Conservation (phyloP, 2,113 vertebrate genomes). For the Otus sunia region DNA sequence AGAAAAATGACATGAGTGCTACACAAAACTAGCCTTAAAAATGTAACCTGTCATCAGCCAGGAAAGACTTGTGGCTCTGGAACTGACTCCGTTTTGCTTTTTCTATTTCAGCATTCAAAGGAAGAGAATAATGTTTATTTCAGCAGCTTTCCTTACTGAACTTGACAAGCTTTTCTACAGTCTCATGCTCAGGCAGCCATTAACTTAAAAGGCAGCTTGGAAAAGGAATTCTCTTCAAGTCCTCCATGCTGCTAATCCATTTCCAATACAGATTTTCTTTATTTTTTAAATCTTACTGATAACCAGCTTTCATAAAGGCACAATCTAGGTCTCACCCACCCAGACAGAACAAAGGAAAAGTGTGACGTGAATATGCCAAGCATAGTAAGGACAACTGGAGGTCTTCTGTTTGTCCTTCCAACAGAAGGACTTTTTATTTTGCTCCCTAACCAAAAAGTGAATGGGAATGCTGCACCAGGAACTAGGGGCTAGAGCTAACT, state of each 20-base stretch:
- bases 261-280: neutral
- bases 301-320: neutral
- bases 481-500: neutral
- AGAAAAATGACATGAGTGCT: neutral
- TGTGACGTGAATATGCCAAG: neutral
- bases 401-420: neutral
- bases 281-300: neutral
- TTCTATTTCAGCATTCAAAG: neutral
- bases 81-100: neutral
- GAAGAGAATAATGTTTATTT: neutral
- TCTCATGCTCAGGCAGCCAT: neutral
- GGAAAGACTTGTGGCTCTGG: neutral
- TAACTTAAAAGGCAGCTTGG: neutral
- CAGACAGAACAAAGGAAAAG: neutral
- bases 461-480: neutral
- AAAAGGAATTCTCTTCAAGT: neutral
- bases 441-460: neutral
- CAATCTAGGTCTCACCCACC: neutral
- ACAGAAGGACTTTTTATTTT: neutral
- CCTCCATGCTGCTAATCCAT: neutral
- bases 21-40: neutral
- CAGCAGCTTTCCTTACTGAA: neutral
- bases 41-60: neutral
- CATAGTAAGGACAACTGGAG: neutral
- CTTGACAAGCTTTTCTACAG: neutral